Conservation (phyloP, 2,113 vertebrate genomes). For the Chionomys nivalis region DNA sequence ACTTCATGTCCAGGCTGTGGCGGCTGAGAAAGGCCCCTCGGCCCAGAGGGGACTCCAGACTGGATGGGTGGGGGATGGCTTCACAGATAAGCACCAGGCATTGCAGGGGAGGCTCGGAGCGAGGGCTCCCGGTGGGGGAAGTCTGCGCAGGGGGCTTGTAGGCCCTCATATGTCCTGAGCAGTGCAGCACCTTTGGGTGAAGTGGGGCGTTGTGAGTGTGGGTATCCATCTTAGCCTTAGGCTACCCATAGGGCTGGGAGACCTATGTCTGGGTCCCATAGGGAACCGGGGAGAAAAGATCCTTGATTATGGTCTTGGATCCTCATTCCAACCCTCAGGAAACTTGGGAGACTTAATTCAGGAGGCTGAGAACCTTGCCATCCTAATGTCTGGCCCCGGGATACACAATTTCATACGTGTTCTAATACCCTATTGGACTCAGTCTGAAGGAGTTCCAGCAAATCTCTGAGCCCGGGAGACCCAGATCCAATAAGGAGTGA, state of each 20-base stretch:
- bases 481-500: accelerated
- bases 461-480: background rate
- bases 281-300: background rate
- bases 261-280: background rate
- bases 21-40: conserved; percentile 89
- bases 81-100: conserved; percentile 92
- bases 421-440: background rate
- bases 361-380: background rate
- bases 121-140: background rate
- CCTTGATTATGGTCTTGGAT: background rate
- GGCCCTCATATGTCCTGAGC: conserved; percentile 87
- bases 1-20: conserved; percentile 93
- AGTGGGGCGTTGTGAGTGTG: background rate
- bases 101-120: conserved; percentile 72
- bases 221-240: background rate
- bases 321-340: background rate
- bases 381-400: background rate
- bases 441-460: background rate
- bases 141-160: conserved; percentile 73
- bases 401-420: background rate
- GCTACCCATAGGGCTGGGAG: background rate
- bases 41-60: conserved; percentile 90
- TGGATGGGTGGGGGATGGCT: conserved; percentile 91
- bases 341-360: background rate
- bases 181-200: conserved; percentile 89